Evolutionary conservation across 2,888 invertebrate genomes (phyloP).

Genomic region (Plagiodera versicolora): DNA sequence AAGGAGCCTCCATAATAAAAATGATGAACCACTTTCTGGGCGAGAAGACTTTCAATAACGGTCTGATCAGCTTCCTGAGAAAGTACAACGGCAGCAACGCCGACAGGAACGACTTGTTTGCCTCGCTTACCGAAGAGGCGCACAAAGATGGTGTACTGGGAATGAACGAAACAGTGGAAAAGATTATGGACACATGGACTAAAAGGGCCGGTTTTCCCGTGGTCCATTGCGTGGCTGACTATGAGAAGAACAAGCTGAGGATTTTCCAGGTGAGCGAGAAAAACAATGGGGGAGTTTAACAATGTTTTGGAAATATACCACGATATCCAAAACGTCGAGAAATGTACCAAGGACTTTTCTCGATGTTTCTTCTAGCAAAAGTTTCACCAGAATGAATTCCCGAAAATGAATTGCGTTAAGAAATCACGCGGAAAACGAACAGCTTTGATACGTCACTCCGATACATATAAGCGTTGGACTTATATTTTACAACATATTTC

Average conservation of each 20-base stretch:
- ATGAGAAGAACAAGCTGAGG: slow-evolving; percentile 47
- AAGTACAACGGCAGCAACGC: slow-evolving; percentile 63
- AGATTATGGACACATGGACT: slow-evolving; percentile 71
- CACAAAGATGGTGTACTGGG: slow-evolving; percentile 50
- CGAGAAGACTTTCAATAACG: slow-evolving; percentile 60
- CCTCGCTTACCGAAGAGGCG: slow-evolving; percentile 62
- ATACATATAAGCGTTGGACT: too few species aligned
- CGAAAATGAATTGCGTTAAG: too few species aligned
- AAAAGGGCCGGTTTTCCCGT: slow-evolving; percentile 70
- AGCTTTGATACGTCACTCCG: too few species aligned
- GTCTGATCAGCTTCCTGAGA: slow-evolving; percentile 59
- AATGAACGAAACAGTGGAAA: slow-evolving; percentile 56
- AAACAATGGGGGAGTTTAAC: too few species aligned
- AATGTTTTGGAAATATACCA: too few species aligned
- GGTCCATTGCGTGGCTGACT: slow-evolving; percentile 58
- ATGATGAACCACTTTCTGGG: slow-evolving; percentile 75
- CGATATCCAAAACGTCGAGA: too few species aligned
- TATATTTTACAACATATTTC: too few species aligned
- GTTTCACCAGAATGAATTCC: too few species aligned
- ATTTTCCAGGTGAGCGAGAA: slow-evolving; percentile 59
- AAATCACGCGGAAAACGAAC: too few species aligned
- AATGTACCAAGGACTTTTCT: too few species aligned
- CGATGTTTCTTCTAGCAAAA: too few species aligned
- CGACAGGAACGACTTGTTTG: slow-evolving; percentile 70
- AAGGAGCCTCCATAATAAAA: slow-evolving; percentile 68